Base-by-base conservation (phyloP, 1,140 invertebrate genomes). In the Trypoxylus dichotomus region DNA sequence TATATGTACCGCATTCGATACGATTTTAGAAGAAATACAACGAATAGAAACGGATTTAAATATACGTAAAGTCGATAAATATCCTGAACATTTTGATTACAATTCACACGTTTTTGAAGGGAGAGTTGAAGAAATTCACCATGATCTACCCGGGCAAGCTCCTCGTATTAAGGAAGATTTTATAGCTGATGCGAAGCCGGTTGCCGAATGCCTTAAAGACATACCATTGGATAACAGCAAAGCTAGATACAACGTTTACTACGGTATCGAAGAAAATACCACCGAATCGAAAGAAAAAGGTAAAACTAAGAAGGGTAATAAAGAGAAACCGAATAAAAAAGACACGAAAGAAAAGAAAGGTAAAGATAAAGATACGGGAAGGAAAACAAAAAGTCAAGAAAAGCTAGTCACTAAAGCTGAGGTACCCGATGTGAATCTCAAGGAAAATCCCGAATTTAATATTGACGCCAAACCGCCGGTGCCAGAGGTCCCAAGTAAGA, bases 181-280 rank as follows among this genome's bases (percentile, higher is more conserved):
- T 54, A 32, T 29, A 24, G 8, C 21, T 10, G 43, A 19, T 5
- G 41, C 24, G 6, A n/a, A 75, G 25, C 74, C 74, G 1, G 0
- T 24, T 19, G 24, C 74, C 6, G 74, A 75, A 54, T 75, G 41
- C 15, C 43, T 75, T 42, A 75, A 43, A 29, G 43, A 75, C 25
- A 75, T 75, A 24, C 42, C 74, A 0, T 5, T 47, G 0, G 24
- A 75, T 3, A 24, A 75, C 11, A 54, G 19, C 27, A 32, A 10
- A 27, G 24, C 41, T 27, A 43, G 43, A 27, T 54, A 75, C 21
- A 3, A 29, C 6, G 24, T 42, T 10, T 75, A 75, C 47, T 75
- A 75, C 25, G 43, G 43, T 8, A 75, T 27, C 15, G n/a, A 2
- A 27, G 42, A 11, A 21, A 21, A 54, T 13, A 42, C 25, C 3